Evolutionary conservation across 2,113 vertebrate species (phyloP).

Genomic region (Pachyramphus minor): DNA sequence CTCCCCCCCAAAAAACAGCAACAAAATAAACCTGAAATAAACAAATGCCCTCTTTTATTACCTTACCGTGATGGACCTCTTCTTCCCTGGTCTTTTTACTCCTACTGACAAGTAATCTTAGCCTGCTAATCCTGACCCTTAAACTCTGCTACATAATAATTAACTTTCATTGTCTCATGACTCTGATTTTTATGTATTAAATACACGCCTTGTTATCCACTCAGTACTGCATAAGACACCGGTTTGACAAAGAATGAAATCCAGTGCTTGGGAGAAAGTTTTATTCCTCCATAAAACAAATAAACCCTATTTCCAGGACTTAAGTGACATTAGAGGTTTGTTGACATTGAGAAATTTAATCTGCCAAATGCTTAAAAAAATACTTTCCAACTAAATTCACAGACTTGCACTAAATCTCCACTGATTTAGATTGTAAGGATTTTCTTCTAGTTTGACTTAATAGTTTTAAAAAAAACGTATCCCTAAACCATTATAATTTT

Average conservation of each 20-base stretch:
- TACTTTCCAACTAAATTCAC: not conserved
- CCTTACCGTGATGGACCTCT: not conserved
- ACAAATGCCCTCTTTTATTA: not conserved
- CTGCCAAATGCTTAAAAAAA: not conserved
- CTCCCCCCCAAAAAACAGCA: not conserved
- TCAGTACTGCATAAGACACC: not conserved
- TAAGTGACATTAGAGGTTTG: conserved; percentile 3
- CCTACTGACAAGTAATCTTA: conserved; percentile 1
- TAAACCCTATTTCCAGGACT: conserved; percentile 3
- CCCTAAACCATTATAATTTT: not conserved
- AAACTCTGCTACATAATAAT: conserved; percentile 38
- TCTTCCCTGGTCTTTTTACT: conserved; percentile 11
- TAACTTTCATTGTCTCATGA: conserved; percentile 46
- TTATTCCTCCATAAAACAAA: conserved; percentile 3
- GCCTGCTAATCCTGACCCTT: conserved; percentile 36
- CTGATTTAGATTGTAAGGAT: not conserved
- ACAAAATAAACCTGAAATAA: not conserved
- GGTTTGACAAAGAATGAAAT: not conserved
- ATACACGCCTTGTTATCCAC: conserved; percentile 24
- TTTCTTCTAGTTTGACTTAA: not conserved
- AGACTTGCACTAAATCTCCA: not conserved
- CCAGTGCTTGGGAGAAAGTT: not conserved
- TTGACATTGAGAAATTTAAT: conserved; percentile 34
- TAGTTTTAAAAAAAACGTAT: not conserved
- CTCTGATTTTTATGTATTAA: conserved; percentile 51